These are phyloP conservation scores for Columbina picui DNA, from an alignment of 2,113 vertebrate species.

Conservation along the genomic window DNA sequence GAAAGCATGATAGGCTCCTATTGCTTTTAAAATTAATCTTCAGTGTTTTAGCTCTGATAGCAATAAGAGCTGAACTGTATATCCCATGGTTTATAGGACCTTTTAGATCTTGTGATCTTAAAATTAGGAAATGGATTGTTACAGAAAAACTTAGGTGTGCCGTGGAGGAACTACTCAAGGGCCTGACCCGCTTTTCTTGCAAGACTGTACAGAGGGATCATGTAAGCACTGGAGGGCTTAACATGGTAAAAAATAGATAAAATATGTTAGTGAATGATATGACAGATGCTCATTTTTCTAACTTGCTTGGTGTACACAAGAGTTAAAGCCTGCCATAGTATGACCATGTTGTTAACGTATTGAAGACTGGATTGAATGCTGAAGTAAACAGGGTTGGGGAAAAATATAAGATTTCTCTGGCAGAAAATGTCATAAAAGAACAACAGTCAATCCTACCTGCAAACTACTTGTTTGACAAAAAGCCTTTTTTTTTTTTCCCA, in stretches of 20 bases:
- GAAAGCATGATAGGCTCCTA: not conserved
- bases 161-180: not conserved
- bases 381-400: not conserved
- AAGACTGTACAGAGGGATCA: not conserved
- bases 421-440: not conserved
- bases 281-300: not conserved
- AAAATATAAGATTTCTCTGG: not conserved
- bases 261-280: not conserved
- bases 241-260: not conserved
- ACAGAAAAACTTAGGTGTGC: not conserved
- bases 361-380: not conserved
- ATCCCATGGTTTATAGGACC: not conserved
- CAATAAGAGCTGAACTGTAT: not conserved
- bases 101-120: not conserved
- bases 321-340: not conserved
- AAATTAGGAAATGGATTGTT: not conserved
- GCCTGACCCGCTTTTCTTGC: not conserved
- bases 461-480: not conserved
- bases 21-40: not conserved
- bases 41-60: not conserved
- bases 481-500: not conserved
- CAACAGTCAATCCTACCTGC: not conserved
- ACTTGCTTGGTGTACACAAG: not conserved
- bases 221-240: not conserved
- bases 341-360: not conserved